Evolutionary conservation across 2,888 invertebrate genomes (phyloP).

Genomic region (Clostera curtula): DNA sequence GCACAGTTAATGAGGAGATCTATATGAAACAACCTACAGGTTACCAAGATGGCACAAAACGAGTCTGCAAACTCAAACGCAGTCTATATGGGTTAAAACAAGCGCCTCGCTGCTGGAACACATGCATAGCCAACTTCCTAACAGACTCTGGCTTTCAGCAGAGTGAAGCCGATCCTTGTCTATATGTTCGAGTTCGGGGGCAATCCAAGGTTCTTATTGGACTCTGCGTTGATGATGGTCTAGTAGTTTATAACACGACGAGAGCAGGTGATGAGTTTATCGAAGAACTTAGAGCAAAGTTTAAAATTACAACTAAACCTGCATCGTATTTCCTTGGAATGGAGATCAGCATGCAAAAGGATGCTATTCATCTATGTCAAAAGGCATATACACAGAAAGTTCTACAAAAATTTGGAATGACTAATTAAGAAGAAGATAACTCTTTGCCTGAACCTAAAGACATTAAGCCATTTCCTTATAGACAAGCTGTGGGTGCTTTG

Average conservation of each 20-base stretch:
- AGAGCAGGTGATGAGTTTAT: background rate
- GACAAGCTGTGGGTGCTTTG: background rate
- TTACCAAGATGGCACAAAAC: background rate
- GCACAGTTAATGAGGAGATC: background rate
- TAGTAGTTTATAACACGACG: background rate
- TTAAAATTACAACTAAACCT: background rate
- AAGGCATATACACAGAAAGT: background rate
- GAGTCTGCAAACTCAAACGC: background rate
- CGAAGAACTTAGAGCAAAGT: background rate
- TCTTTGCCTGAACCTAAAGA: too few relatives aligned
- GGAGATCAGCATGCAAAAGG: background rate
- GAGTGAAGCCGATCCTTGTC: background rate
- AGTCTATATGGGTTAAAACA: background rate
- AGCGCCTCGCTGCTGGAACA: background rate
- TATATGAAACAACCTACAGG: background rate
- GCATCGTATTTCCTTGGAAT: background rate
- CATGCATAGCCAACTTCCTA: background rate
- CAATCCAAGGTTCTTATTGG: background rate
- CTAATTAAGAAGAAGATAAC: too few relatives aligned
- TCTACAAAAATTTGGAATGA: background rate
- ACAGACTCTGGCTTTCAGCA: background rate
- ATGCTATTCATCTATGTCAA: background rate
- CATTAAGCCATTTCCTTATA: background rate
- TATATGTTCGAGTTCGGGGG: background rate
- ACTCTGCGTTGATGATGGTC: background rate